Base-by-base conservation (phyloP, 2,888 invertebrate species). In the Koerneria pararmatus region DNA sequence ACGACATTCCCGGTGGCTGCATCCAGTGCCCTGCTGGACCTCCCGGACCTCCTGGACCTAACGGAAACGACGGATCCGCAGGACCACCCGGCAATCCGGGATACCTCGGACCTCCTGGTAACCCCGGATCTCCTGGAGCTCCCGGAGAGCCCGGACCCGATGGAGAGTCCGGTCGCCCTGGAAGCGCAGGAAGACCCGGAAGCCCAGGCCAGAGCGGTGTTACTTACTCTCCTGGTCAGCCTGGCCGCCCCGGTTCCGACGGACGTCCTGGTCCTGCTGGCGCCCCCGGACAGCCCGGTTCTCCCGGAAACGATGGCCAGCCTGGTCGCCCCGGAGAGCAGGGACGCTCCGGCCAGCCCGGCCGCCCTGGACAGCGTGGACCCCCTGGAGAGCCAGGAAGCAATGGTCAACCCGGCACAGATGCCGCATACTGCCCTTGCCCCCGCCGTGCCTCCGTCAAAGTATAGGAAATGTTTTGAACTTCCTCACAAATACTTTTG, bases 251-350 rank as follows among this genome's bases (percentile, higher is more conserved):
- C 35, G 74, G 74, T 60, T 74, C 71, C 68, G 51, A 66, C 37
- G 74, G 74, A 71, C 69, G 68, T 22, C 73, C 74, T 49, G 74
- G 74, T 65, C 69, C 71, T 67, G 71, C 71, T 34, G 74, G 74
- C 62, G 70, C 70, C 2, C 57, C 71, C 1, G 73, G 74, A 64
- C 56, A 48, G 24, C 72, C 72, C 46, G 74, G 74, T 51, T 66
- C 64, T 29, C 67, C 69, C 56, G 74, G 41, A 41, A 19, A 41
- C 11, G 11, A 8, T 19, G 74, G 74, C 69, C 70, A 71, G 60
- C 69, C 62, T 24, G 74, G 74, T 66, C 69, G 69, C 35, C 61
- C 70, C 31, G 74, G 74, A 67, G 41, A 41, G 41, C n/a, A n/a
- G n/a, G 73, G 73, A 66, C 68, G 35, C 22, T 67, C 71, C 58